Percentiles rank a stretch among this genome's conserved stretches.
Evolutionary conservation across 2,113 vertebrate species (phyloP).

Genomic region (Typhlomys cinereus): DNA sequence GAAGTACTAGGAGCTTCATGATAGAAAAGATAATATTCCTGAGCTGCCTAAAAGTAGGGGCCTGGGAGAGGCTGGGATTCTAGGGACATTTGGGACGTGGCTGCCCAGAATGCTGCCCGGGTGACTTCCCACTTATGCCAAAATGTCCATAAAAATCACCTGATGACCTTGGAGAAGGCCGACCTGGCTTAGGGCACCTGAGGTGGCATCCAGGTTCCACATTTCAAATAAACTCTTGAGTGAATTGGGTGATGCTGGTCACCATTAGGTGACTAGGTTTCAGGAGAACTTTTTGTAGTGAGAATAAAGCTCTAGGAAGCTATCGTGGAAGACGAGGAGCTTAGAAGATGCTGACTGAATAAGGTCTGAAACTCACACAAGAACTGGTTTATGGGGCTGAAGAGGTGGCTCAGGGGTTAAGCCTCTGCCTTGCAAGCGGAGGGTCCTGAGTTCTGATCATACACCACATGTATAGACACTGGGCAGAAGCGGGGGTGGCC

Average conservation of each 20-base stretch:
- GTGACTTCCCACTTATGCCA: neutral
- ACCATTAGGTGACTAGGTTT: neutral
- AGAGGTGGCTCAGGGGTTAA: too few relatives aligned
- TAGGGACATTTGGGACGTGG: neutral
- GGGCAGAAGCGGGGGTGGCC: too few relatives aligned
- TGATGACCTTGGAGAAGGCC: neutral
- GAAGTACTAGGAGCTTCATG: neutral
- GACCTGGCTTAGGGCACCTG: neutral
- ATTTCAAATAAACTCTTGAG: neutral
- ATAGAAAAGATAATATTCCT: neutral
- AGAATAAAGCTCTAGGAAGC: neutral
- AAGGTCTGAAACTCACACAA: neutral
- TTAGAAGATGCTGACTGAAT: neutral
- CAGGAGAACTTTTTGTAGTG: neutral
- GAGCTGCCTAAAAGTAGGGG: neutral
- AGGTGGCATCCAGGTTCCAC: neutral
- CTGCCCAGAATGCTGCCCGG: neutral
- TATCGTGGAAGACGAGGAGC: neutral
- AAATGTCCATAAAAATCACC: neutral
- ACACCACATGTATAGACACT: too few relatives aligned
- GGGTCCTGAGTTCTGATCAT: too few relatives aligned
- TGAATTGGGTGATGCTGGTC: neutral
- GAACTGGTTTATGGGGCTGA: too few relatives aligned
- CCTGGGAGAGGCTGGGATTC: rapidly evolving
- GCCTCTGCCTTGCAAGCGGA: too few relatives aligned